These are phyloP conservation scores for Sander vitreus DNA, from an alignment of 2,113 vertebrate genomes.

Conservation along the genomic window DNA sequence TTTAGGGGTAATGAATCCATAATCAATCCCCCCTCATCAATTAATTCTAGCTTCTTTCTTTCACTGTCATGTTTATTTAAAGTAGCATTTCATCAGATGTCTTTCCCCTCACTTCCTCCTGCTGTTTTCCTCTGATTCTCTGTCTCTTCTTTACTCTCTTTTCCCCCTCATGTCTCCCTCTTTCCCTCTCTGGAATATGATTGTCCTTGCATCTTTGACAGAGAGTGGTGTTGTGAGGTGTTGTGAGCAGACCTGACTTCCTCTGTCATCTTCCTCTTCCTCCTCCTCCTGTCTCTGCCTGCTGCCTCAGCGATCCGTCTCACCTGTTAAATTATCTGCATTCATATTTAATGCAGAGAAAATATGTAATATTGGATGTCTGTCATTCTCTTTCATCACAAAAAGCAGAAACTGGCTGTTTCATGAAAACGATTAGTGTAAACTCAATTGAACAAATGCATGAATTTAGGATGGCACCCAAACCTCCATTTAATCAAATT, in stretches of 20 bases:
- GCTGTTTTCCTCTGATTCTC: background rate
- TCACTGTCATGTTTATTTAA: background rate
- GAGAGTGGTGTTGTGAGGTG: background rate
- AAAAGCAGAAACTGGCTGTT: background rate
- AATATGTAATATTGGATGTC: background rate
- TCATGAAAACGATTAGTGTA: background rate
- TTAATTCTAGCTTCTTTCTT: background rate
- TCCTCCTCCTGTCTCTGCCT: slow-evolving; percentile 4
- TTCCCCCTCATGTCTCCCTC: background rate
- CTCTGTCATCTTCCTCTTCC: background rate
- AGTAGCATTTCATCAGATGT: slow-evolving; percentile 1
- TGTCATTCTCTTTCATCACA: background rate
- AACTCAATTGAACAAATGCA: background rate
- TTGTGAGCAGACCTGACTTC: background rate
- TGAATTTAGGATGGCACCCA: background rate
- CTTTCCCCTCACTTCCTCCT: background rate
- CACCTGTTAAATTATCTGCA: background rate
- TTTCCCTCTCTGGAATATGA: background rate
- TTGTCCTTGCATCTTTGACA: background rate
- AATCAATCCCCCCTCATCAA: too few relatives aligned
- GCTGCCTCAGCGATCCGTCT: slow-evolving; percentile 5
- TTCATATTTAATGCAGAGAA: background rate
- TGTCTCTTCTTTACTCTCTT: background rate
- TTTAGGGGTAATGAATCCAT: too few relatives aligned
- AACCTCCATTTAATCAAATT: background rate